Evolutionary conservation across 2,113 vertebrate genomes (phyloP).

Genomic region (Columba janthina): DNA sequence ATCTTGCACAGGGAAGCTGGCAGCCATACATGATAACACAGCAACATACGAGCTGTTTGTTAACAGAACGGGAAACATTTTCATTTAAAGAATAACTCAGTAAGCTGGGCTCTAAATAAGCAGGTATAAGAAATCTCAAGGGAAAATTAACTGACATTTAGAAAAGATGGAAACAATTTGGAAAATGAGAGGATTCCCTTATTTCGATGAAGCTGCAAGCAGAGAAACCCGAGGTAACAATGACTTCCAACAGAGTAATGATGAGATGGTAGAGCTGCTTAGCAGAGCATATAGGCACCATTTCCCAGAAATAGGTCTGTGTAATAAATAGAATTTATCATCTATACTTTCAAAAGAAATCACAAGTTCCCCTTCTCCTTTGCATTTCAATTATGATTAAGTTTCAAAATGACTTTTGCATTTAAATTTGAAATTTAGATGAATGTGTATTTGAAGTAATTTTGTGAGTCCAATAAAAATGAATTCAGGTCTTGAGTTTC

Average conservation of each 20-base stretch:
- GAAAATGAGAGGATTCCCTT: constrained; percentile 62
- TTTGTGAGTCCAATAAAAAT: constrained; percentile 13
- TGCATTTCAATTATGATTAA: constrained; percentile 14
- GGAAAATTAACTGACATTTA: constrained; percentile 64
- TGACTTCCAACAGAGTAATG: constrained; percentile 51
- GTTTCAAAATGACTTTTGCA: constrained; percentile 40
- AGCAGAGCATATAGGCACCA: neutral
- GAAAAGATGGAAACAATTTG: constrained; percentile 46
- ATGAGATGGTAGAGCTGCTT: constrained; percentile 57
- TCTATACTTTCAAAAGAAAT: constrained; percentile 10
- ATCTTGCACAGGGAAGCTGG: neutral
- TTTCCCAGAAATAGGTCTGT: neutral
- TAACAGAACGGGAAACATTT: constrained; percentile 43
- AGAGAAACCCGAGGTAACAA: constrained; percentile 49
- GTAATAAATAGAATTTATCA: constrained; percentile 45
- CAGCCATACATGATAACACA: neutral
- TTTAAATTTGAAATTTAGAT: constrained; percentile 32
- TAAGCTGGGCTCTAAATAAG: constrained; percentile 56
- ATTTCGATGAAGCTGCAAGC: constrained; percentile 28
- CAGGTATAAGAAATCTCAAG: constrained; percentile 55
- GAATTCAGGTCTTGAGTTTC: neutral
- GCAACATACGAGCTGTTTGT: constrained; percentile 17
- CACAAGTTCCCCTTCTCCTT: constrained; percentile 14
- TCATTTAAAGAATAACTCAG: constrained; percentile 57
- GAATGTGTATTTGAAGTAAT: neutral